Evolutionary conservation across 2,113 vertebrate species (phyloP).

Genomic region (Periophthalmus modestus): DNA sequence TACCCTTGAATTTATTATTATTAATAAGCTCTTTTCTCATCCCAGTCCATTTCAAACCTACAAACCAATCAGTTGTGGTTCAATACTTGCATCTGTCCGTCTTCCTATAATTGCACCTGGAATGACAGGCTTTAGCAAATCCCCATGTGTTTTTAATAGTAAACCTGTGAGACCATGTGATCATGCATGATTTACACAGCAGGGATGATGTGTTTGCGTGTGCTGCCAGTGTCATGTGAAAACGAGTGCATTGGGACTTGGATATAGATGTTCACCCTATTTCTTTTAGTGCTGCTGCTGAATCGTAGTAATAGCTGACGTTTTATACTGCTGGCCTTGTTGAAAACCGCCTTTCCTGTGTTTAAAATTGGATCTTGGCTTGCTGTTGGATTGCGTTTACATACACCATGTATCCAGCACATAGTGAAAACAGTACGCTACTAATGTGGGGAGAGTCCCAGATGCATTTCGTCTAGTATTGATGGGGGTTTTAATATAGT

Average conservation of each 20-base stretch:
- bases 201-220: not conserved
- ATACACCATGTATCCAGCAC: too few species aligned
- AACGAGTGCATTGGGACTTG: not conserved
- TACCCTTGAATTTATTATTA: not conserved
- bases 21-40: not conserved
- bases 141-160: not conserved
- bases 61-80: not conserved
- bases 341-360: too few species aligned
- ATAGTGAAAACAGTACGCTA: conserved; percentile 5
- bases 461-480: conserved; percentile 56
- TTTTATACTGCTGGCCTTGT: conserved; percentile 38
- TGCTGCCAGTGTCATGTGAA: not conserved
- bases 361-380: too few species aligned
- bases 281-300: conserved; percentile 16
- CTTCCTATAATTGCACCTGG: not conserved
- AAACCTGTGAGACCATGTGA: not conserved
- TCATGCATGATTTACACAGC: conserved; percentile 3
- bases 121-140: not conserved
- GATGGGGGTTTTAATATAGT: conserved; percentile 38
- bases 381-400: too few species aligned
- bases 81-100: not conserved
- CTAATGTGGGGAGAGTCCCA: conserved; percentile 47
- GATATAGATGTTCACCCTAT: not conserved
- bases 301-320: conserved; percentile 39
- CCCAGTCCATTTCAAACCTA: too few species aligned